phyloP scores from a whole-genome alignment of 2,888 invertebrate genomes.

The Hydropsyche betteni region DNA sequence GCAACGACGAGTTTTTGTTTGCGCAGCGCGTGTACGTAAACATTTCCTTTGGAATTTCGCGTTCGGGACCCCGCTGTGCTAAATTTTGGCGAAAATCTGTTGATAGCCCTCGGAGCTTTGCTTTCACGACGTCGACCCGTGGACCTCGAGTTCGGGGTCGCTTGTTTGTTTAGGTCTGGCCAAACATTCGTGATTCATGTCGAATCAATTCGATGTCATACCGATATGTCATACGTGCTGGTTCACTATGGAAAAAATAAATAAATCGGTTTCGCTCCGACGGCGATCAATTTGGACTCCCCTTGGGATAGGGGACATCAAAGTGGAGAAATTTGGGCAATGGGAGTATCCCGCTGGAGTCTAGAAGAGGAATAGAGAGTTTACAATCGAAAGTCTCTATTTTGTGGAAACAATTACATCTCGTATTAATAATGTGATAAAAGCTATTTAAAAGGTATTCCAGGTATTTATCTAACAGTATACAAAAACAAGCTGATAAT shows the following conservation, averaged over 20 bases:
- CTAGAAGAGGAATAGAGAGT: too few species aligned
- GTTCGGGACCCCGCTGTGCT: not conserved
- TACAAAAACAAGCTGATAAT: too few species aligned
- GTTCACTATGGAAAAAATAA: conserved; percentile 25
- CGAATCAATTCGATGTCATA: conserved; percentile 46
- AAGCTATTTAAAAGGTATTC: too few species aligned
- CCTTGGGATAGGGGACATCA: conserved; percentile 34
- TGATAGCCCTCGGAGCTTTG: conserved; percentile 34
- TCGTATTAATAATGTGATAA: too few species aligned
- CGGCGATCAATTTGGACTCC: conserved; percentile 34
- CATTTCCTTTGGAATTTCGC: conserved; percentile 20
- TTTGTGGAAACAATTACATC: too few species aligned
- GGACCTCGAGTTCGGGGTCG: conserved; percentile 5
- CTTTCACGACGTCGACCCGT: not conserved
- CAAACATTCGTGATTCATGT: conserved; percentile 42
- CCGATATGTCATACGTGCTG: conserved; percentile 33
- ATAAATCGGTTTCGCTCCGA: conserved; percentile 37
- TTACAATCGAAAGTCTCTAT: too few species aligned
- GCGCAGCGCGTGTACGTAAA: conserved; percentile 28
- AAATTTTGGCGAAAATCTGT: conserved; percentile 43
- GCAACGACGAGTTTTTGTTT: conserved; percentile 20
- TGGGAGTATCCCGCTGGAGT: too few species aligned
- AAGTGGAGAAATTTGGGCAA: conserved; percentile 7
- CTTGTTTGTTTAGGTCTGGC: conserved; percentile 46
- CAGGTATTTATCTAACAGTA: too few species aligned